Evolutionary conservation across 1,140 invertebrate species (phyloP), one percentile per base, ranked within the genome.

Genomic region (Psix sp.): DNA sequence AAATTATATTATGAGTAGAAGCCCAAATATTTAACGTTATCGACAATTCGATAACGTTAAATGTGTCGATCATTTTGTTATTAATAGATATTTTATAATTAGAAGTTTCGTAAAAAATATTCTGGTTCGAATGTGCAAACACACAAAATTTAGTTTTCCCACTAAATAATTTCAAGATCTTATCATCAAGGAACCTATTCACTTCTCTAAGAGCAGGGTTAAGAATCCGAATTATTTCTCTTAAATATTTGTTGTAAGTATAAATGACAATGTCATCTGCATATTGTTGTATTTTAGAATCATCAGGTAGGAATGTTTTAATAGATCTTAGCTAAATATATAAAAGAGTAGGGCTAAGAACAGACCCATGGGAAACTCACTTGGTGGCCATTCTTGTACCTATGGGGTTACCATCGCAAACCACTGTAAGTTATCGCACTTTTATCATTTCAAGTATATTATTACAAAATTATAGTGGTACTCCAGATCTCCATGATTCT

Each of bases 71-170:
- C n/a, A n/a, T n/a, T n/a, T n/a, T n/a, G n/a, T n/a, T n/a, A n/a
- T n/a, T n/a, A n/a, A n/a, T n/a, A n/a, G n/a, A n/a, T n/a, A n/a
- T n/a, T n/a, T n/a, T n/a, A n/a, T n/a, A n/a, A n/a, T n/a, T n/a
- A n/a, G n/a, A n/a, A n/a, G n/a, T n/a, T n/a, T n/a, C n/a, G n/a
- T n/a, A n/a, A n/a, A n/a, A n/a, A n/a, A n/a, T n/a, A n/a, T n/a
- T n/a, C 21, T 1, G 72, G 11, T 33, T 39, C n/a, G n/a, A 40
- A 13, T 17, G 0, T 6, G 35, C 33, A 4, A 20, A 49, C 35
- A 24, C 29, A 31, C 11, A 42, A 10, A 16, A 31, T 9, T 38
- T 24, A 1, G 17, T 51, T 10, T 39, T 18, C 18, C 10, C 9
- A 43, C 3, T 35, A 20, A 14, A 21, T 20, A 46, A 1, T 1